Evolutionary conservation across 2,113 vertebrate species (phyloP), one percentile per base, ranked within the genome.

Genomic region (Spermophilus dauricus): DNA sequence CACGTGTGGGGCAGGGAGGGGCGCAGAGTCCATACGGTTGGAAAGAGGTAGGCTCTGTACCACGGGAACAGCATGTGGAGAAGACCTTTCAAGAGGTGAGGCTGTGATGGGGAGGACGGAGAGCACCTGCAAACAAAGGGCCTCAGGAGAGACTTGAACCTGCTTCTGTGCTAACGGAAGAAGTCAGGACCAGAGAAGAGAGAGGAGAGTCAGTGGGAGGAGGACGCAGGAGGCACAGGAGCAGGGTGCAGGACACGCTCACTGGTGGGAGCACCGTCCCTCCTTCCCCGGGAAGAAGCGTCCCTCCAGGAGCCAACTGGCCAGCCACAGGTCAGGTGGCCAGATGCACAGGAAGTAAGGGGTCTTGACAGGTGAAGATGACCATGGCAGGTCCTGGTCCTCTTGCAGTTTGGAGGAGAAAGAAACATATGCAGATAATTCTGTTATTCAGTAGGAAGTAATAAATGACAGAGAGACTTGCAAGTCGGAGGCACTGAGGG

Each of bases 271-370:
- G 2, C 24, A 0, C 16, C 34, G 72, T 34, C 5, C 37, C 72
- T 34, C 5, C 37, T 72, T 75, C 48, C 4, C 30, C 4, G 65
- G 56, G 17, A 75, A 76, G 9, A 34, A 20, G 8, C 30, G 3
- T 61, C 24, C 14, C 75, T 69, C 22, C 72, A 69, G 12, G 9
- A 73, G 37, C 30, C 28, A 65, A 4, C 12, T 69, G 78, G 3
- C 3, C 3, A 0, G 14, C 7, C 26, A n/a, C 6, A 10, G 32
- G 37, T 1, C 14, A 26, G 30, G 22, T 45, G 42, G 37, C 10
- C 4, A 2, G 42, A 89, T 37, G 32, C 10, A 39, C 12, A 58
- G 42, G 42, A 45, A 45, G 12, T n/a, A 24, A 63, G 24, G 73
- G 20, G 48, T 89, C 85, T 76, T 24, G 28, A 53, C n/a, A 37